Evolutionary conservation across 2,113 vertebrate genomes (phyloP).

Genomic region (Megaceryle torquata): DNA sequence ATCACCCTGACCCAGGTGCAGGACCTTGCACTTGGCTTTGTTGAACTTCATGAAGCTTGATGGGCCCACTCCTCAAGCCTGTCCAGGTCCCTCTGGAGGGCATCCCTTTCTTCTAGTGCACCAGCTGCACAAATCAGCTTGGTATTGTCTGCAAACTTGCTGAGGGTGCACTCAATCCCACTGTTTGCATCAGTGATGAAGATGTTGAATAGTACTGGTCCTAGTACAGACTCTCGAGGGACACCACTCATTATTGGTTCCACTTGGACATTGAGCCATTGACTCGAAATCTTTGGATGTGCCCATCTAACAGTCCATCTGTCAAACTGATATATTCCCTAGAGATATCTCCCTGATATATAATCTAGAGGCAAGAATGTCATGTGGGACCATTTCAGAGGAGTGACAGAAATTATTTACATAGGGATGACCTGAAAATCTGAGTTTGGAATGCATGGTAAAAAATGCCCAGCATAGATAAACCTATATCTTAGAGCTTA

Average conservation of each 20-base stretch:
- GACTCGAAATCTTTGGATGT: neutral
- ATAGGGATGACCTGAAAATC: neutral
- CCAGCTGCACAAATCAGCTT: too few species aligned
- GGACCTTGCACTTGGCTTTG: neutral
- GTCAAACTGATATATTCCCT: neutral
- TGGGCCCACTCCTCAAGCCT: too few species aligned
- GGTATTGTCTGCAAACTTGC: too few species aligned
- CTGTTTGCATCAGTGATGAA: neutral
- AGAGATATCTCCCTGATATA: too few species aligned
- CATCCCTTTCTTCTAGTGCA: too few species aligned
- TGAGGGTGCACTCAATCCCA: neutral
- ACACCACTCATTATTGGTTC: neutral
- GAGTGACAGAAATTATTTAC: neutral
- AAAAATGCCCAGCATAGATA: neutral
- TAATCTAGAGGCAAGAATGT: neutral
- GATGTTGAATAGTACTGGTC: neutral
- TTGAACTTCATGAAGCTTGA: neutral
- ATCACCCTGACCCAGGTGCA: accelerated
- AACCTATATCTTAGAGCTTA: neutral
- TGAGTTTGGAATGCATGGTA: neutral
- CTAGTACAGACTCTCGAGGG: neutral
- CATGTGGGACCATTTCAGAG: neutral
- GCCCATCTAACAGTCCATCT: neutral
- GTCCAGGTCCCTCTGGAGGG: too few species aligned
- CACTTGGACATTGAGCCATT: neutral